These are phyloP conservation scores for Popillia japonica DNA, from an alignment of 1,140 invertebrate genomes.

Conservation along the genomic window DNA sequence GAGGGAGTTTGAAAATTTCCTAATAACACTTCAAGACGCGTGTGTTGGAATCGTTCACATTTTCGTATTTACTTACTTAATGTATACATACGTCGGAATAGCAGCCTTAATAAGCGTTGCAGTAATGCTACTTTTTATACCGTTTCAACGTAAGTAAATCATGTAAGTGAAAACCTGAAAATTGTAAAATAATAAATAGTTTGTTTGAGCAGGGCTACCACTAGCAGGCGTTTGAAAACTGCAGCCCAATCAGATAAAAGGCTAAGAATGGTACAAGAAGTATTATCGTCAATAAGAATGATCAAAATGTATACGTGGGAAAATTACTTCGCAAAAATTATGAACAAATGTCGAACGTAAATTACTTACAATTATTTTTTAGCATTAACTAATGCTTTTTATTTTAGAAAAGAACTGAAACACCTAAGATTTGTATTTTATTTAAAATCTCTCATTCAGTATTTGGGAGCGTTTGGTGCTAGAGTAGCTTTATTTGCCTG, in stretches of 20 bases:
- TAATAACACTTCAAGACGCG: slow-evolving; percentile 21
- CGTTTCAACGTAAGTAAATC: slow-evolving; percentile 74
- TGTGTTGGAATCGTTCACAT: slow-evolving; percentile 34
- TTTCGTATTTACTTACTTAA: slow-evolving; percentile 65
- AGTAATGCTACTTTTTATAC: slow-evolving; percentile 82
- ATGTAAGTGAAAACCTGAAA: not conserved
- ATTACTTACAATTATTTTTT: not conserved
- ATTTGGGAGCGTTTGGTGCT: slow-evolving; percentile 6
- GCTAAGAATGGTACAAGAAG: slow-evolving; percentile 40
- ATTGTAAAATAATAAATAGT: slow-evolving; percentile 38
- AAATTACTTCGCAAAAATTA: slow-evolving; percentile 35
- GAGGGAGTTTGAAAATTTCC: slow-evolving; percentile 63
- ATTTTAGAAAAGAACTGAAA: slow-evolving; percentile 40
- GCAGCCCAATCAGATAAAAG: slow-evolving; percentile 40
- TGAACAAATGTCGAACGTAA: slow-evolving; percentile 37
- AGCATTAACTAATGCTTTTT: not conserved
- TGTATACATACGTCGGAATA: slow-evolving; percentile 77
- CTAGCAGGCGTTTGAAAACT: slow-evolving; percentile 37
- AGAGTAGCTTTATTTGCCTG: slow-evolving; percentile 52
- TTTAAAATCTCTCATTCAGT: slow-evolving; percentile 19
- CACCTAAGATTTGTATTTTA: slow-evolving; percentile 40
- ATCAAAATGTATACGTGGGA: slow-evolving; percentile 45
- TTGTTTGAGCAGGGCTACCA: slow-evolving; percentile 34
- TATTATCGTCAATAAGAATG: slow-evolving; percentile 40
- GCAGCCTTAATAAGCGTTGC: slow-evolving; percentile 79